Conservation (phyloP, 2,797 vertebrate species). For the Pseudotriccus pelzelni region DNA sequence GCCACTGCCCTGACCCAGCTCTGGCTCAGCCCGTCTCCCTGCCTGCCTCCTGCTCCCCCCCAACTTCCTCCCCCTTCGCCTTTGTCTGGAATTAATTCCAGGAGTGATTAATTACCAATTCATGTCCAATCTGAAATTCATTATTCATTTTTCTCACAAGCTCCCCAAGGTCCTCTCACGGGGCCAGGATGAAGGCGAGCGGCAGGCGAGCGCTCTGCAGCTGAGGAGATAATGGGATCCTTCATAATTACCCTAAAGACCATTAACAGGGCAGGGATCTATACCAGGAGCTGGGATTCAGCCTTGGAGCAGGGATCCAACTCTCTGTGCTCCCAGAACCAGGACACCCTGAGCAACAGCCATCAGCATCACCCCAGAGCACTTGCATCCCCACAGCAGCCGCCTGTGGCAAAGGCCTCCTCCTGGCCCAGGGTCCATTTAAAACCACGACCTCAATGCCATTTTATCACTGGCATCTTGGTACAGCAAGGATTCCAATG, state of each 20-base stretch:
- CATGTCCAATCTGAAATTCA: slow-evolving; percentile 71
- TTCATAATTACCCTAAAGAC: slow-evolving; percentile 70
- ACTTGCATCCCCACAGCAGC: not conserved
- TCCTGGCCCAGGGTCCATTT: rapidly evolving
- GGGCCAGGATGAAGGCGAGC: slow-evolving; percentile 55
- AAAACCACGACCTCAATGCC: not conserved
- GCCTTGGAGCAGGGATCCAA: not conserved
- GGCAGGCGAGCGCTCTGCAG: not conserved
- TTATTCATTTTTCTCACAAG: slow-evolving; percentile 71
- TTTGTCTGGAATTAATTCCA: slow-evolving; percentile 72
- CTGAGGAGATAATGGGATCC: slow-evolving; percentile 69
- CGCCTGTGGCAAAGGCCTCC: not conserved
- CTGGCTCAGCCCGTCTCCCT: not conserved
- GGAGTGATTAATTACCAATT: slow-evolving; percentile 76
- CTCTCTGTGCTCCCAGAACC: not conserved
- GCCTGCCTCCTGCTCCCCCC: not conserved
- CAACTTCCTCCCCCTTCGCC: not conserved
- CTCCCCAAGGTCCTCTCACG: slow-evolving; percentile 52
- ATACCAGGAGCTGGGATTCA: not conserved
- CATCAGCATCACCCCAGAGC: not conserved
- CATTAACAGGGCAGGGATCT: slow-evolving; percentile 57
- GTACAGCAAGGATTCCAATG: not conserved
- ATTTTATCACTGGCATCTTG: not conserved
- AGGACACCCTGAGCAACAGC: not conserved
- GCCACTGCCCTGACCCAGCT: not conserved